Percentiles rank a stretch among this genome's conserved stretches.
These are phyloP conservation scores for Lichenostomus cassidix DNA, from an alignment of 2,113 vertebrate species.

Conservation along the genomic window DNA sequence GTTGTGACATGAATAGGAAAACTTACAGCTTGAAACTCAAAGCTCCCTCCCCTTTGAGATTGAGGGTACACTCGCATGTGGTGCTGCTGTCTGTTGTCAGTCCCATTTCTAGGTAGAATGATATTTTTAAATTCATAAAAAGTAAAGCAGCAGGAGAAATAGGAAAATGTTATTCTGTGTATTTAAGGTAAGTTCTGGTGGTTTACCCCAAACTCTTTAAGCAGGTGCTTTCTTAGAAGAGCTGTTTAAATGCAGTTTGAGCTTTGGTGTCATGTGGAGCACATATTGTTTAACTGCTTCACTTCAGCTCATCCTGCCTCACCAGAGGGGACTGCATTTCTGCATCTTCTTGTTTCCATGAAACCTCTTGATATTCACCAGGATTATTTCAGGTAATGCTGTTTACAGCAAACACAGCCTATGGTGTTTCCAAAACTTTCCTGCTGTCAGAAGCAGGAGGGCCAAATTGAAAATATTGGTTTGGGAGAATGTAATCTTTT, in stretches of 20 bases:
- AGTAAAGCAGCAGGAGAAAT: neutral
- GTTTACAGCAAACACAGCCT: conserved; percentile 10
- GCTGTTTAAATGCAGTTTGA: neutral
- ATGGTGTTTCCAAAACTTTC: conserved; percentile 37
- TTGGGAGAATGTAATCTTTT: conserved; percentile 60
- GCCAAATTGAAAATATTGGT: conserved; percentile 54
- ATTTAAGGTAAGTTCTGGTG: neutral
- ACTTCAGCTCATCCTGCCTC: neutral
- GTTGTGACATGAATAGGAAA: neutral
- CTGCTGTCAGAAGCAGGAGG: neutral
- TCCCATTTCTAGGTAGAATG: neutral
- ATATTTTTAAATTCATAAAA: neutral
- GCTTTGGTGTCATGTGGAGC: neutral
- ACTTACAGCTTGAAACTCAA: neutral
- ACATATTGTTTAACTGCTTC: neutral
- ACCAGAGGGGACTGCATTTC: neutral
- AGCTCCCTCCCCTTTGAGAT: neutral
- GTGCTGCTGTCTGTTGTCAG: neutral
- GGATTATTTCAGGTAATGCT: conserved; percentile 31
- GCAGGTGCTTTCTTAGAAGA: neutral
- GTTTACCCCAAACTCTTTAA: neutral
- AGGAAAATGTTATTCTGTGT: neutral
- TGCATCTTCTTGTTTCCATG: neutral
- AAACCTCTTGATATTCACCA: neutral
- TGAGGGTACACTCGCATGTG: rapidly evolving